A percentile compares a stretch with the other conserved stretches of the same genome.
phyloP scores from a whole-genome alignment of 2,888 invertebrate species.

The Dryocosmus kuriphilus region DNA sequence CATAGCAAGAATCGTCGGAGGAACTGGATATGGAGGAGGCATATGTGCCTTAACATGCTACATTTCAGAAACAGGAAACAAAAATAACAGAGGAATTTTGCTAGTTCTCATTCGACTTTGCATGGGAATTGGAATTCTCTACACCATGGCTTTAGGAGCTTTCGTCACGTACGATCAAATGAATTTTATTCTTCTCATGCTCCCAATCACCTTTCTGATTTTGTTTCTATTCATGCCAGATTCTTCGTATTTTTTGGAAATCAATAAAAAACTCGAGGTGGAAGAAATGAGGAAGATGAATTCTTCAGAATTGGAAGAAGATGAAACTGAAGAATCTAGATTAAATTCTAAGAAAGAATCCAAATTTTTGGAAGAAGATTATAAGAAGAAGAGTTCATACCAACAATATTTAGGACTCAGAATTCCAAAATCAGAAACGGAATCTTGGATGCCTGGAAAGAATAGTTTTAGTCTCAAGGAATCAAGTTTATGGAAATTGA shows the following conservation, averaged over 20 bases:
- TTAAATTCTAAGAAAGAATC: not conserved
- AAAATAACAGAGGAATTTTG: conserved; percentile 80
- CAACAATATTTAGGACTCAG: not conserved
- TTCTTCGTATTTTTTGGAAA: conserved; percentile 80
- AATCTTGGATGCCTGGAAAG: not conserved
- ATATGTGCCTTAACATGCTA: conserved; percentile 80
- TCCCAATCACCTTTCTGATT: conserved; percentile 80
- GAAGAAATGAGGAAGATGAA: not conserved
- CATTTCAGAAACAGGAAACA: conserved; percentile 81
- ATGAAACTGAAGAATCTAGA: not conserved
- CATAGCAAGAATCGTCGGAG: conserved; percentile 77
- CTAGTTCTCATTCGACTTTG: conserved; percentile 79
- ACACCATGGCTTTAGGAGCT: conserved; percentile 75
- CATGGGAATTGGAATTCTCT: conserved; percentile 76
- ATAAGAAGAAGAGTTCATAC: too few relatives aligned
- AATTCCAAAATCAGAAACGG: not conserved
- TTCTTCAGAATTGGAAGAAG: not conserved
- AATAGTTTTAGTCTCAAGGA: not conserved
- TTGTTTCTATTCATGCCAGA: conserved; percentile 83
- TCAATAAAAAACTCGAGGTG: not conserved
- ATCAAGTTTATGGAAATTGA: not conserved
- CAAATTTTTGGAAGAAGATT: not conserved
- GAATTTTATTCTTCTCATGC: conserved; percentile 79
- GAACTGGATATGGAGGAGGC: conserved; percentile 77
- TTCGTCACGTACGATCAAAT: conserved; percentile 78